Conservation (phyloP, 2,888 invertebrate species). For the Branchipolynoe longqiensis region DNA sequence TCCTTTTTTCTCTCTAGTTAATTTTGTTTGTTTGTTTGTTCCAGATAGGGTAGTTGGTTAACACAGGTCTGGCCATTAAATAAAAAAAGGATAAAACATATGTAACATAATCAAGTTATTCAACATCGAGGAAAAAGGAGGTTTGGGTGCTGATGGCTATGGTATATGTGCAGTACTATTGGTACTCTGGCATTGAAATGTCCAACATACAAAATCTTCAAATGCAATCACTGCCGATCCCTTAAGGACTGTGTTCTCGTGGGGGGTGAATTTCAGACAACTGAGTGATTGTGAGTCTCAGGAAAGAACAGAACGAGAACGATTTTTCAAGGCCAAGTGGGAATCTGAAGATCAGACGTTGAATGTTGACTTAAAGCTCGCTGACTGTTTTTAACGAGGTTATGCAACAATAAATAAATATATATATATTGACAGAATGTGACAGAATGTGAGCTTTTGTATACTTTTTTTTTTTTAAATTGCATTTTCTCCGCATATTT, state of each 20-base stretch:
- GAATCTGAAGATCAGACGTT: too few species aligned
- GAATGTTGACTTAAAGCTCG: too few species aligned
- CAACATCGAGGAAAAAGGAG: conserved; percentile 37
- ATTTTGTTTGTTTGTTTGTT: too few species aligned
- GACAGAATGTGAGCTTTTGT: too few species aligned
- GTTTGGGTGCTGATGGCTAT: conserved; percentile 15
- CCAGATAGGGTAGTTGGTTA: too few species aligned
- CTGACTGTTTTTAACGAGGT: too few species aligned
- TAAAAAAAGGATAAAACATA: background rate
- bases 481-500: too few species aligned
- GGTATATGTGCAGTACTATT: conserved; percentile 46
- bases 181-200: conserved; percentile 31
- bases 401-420: too few species aligned
- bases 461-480: too few species aligned
- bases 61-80: background rate
- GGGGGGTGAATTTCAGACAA: conserved; percentile 9
- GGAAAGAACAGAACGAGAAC: background rate
- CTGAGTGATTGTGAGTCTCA: background rate
- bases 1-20: too few species aligned
- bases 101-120: conserved; percentile 20
- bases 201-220: conserved; percentile 34
- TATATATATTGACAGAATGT: conserved; percentile 15
- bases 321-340: conserved; percentile 9
- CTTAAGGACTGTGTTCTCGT: background rate
- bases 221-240: background rate